These are phyloP conservation scores for Anhinga anhinga DNA, from an alignment of 2,113 vertebrate species.

Conservation along the genomic window DNA sequence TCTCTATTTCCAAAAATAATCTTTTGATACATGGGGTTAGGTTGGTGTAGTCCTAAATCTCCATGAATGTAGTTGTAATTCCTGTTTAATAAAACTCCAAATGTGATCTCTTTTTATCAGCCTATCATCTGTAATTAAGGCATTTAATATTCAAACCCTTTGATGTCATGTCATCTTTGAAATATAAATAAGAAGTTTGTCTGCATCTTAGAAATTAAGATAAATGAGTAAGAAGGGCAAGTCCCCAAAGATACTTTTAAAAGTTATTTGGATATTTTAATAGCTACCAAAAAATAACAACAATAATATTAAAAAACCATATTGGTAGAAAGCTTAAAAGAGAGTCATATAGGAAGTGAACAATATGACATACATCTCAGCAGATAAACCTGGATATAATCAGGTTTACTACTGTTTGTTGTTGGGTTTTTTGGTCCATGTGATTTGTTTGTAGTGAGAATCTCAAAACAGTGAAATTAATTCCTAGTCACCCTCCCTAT, in stretches of 20 bases:
- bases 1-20: conserved; percentile 38
- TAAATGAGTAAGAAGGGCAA: conserved; percentile 54
- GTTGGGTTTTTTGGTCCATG: background rate
- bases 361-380: background rate
- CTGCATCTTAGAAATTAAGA: conserved; percentile 59
- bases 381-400: background rate
- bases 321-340: background rate
- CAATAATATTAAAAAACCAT: background rate
- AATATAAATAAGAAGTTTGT: conserved; percentile 66
- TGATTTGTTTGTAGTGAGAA: conserved; percentile 14
- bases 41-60: conserved; percentile 5
- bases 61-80: conserved; percentile 36
- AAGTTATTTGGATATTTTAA: conserved; percentile 31
- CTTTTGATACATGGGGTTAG: conserved; percentile 24
- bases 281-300: background rate
- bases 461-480: conserved; percentile 1
- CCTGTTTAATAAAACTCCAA: conserved; percentile 63
- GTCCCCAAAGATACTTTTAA: conserved; percentile 13
- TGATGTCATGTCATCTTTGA: conserved; percentile 64
- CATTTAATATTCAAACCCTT: conserved; percentile 66
- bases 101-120: conserved; percentile 52
- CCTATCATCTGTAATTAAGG: conserved; percentile 63
- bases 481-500: background rate
- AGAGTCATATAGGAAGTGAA: background rate
- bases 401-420: background rate